Conservation (phyloP, 2,888 invertebrate species). For the Acleris holmiana region DNA sequence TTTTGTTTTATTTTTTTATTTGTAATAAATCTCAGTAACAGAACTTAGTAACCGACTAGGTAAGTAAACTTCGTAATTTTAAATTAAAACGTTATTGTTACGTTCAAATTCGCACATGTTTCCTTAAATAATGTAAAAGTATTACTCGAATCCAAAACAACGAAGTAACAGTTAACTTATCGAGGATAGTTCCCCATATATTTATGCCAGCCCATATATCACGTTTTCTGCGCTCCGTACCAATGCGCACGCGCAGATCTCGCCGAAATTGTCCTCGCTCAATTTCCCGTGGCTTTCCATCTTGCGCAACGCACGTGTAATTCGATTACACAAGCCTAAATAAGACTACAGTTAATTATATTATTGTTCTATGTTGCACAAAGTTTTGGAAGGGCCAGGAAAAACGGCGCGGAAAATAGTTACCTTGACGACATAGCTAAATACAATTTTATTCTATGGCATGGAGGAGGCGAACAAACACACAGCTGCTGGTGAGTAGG, state of each 20-base stretch:
- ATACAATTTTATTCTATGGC: too few species aligned
- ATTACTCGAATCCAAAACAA: too few species aligned
- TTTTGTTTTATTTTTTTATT: too few species aligned
- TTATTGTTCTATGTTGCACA: slow-evolving; percentile 9
- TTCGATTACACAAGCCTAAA: slow-evolving; percentile 64
- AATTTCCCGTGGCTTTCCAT: slow-evolving; percentile 81
- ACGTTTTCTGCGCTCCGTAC: slow-evolving; percentile 45
- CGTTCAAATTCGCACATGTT: too few species aligned
- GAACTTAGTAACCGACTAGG: too few species aligned
- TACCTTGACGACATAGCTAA: background rate
- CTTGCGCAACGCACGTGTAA: slow-evolving; percentile 65
- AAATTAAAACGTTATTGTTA: too few species aligned
- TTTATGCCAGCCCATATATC: background rate
- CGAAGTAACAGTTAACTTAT: too few species aligned
- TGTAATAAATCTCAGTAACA: too few species aligned
- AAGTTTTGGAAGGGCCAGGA: background rate
- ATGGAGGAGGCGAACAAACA: too few species aligned
- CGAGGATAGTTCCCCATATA: background rate
- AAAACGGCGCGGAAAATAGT: background rate
- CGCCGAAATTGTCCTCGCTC: slow-evolving; percentile 80
- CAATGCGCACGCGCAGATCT: slow-evolving; percentile 67
- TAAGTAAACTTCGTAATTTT: too few species aligned
- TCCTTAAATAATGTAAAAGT: too few species aligned
- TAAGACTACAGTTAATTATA: slow-evolving; percentile 19
- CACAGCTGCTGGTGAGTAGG: too few species aligned